These are phyloP conservation scores for Heterochromis multidens DNA, from an alignment of 2,113 vertebrate genomes.

Conservation along the genomic window DNA sequence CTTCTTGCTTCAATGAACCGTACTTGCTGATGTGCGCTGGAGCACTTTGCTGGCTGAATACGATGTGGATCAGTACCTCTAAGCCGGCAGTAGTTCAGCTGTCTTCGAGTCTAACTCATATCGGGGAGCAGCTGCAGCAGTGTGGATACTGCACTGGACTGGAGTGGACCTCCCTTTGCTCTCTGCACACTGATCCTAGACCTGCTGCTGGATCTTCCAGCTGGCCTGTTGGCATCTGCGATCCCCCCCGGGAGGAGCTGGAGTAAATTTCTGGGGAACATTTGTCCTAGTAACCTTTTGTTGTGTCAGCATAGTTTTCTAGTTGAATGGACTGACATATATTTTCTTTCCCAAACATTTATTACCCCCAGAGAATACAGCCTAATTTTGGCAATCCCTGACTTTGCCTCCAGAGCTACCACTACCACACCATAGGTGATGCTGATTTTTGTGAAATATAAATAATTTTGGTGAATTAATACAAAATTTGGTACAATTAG, in stretches of 20 bases:
- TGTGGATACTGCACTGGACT: neutral
- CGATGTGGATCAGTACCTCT: slow-evolving; percentile 7
- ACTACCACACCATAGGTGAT: accelerated
- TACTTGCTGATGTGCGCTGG: neutral
- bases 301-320: neutral
- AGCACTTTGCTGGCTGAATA: neutral
- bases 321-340: neutral
- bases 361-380: neutral
- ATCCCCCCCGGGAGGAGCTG: neutral
- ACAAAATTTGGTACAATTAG: neutral
- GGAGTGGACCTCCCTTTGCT: neutral
- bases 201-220: neutral
- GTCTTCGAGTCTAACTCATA: neutral
- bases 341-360: neutral
- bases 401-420: neutral
- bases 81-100: neutral
- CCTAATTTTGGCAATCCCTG: neutral
- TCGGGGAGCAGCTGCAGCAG: neutral
- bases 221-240: neutral
- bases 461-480: neutral
- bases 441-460: neutral
- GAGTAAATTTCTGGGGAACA: neutral
- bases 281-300: neutral
- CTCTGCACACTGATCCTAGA: neutral
- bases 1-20: neutral